Evolutionary conservation across 1,140 invertebrate genomes (phyloP), one percentile per base, ranked within the genome.

Genomic region (Apocrypta bakeri): DNA sequence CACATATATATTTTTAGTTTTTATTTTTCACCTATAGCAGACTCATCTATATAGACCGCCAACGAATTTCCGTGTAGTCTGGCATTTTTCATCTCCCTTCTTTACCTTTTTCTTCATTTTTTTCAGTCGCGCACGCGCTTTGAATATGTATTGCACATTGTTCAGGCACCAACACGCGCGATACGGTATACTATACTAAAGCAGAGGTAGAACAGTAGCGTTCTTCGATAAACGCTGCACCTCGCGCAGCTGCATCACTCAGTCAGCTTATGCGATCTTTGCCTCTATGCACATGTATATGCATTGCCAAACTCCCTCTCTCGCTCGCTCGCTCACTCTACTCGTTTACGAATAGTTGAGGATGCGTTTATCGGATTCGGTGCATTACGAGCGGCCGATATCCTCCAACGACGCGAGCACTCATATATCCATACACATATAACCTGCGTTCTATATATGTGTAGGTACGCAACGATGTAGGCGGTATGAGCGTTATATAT

Each of bases 81-180:
- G 17, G 37, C 64, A 27, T 68, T 68, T 78, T 37, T 78, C 76
- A 78, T 68, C 76, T 78, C 37, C 27, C 24, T 25, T 29, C 66
- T 21, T 17, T 14, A n/a, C n/a, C n/a, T 68, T 68, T 78, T 37
- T 78, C 76, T 68, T 68, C 76, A 68, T 25, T 48, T 12, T 25
- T 29, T 48, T 21, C 17, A 6, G 17, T 56, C 33, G 33, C 33
- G 48, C 48, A 17, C n/a, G 21, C 27, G 33, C 63, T 78, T 63
- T 68, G 76, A 78, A 78, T 68, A 40, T 78, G 25, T 79, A 79
- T 79, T 66, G 40, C 42, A 73, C 48, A 80, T 80, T 73, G 64
- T 80, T 80, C 73, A 80, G 72, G 56, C 69, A 21, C 21, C 68
- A 63, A 63, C 27, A 63, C 31, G 72, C 21, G 29, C 37, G 29